These are phyloP conservation scores for Anguilla pacifica DNA, from an alignment of 2,797 vertebrate species.

Conservation along the genomic window DNA sequence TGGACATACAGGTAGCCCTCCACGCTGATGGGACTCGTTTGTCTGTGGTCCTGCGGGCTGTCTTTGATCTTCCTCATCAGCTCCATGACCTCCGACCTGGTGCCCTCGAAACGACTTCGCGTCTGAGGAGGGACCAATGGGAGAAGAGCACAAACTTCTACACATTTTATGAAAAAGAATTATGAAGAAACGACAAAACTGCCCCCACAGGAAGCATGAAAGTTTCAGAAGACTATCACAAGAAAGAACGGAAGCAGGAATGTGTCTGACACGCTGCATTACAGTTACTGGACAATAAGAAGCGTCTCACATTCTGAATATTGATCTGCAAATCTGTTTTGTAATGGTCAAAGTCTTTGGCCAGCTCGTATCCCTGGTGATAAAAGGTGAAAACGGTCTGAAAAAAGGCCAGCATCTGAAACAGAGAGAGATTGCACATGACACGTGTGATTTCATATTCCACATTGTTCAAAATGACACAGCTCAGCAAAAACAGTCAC, in stretches of 20 bases:
- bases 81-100: slow-evolving; percentile 90
- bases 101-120: slow-evolving; percentile 91
- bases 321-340: slow-evolving; percentile 94
- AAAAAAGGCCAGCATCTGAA: slow-evolving; percentile 95
- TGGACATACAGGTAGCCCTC: slow-evolving; percentile 97
- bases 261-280: slow-evolving; percentile 26
- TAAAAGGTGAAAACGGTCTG: slow-evolving; percentile 98
- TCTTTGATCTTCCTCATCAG: slow-evolving; percentile 93
- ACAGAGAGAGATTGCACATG: not conserved
- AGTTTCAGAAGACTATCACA: not conserved
- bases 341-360: slow-evolving; percentile 97
- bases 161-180: not conserved
- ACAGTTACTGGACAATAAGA: not conserved
- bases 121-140: slow-evolving; percentile 71
- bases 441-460: not conserved
- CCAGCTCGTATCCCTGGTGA: slow-evolving; percentile 96
- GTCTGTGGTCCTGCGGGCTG: slow-evolving; percentile 87
- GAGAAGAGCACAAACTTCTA: too few relatives aligned
- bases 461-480: not conserved
- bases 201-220: not conserved
- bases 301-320: slow-evolving; percentile 93
- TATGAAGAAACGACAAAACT: not conserved
- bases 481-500: not conserved
- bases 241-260: not conserved
- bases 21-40: slow-evolving; percentile 88